Evolutionary conservation across 2,113 vertebrate genomes (phyloP), one percentile per base, ranked within the genome.

Genomic region (Stercorarius parasiticus): DNA sequence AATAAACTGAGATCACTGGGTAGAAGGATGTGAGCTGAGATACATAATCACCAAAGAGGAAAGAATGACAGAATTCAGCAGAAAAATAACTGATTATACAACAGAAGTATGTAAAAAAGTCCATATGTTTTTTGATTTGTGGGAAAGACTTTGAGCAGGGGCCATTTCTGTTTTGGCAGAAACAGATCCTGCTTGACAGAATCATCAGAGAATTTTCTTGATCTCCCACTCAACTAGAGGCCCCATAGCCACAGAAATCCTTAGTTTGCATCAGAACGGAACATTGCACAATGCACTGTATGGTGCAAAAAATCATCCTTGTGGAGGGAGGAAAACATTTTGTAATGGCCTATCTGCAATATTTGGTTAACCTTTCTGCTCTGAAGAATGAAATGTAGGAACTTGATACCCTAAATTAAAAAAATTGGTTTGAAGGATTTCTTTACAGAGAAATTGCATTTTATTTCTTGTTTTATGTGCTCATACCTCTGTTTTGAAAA

Each of bases 401-500:
- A 45, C 20, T 5, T 34, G 22, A 76, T 76, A 76, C 2, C 6
- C 19, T 66, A 50, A 61, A 70, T 73, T 55, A 22, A 65, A 72
- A 29, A 82, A 50, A 40, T 6, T 4, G 11, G 32, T 69, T 78
- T 55, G 25, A 84, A 90, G 13, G 6, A 15, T 80, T 89, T 80
- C 86, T 84, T 89, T 59, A 45, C 77, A 82, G 38, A 94, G 40
- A 93, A 92, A 50, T 45, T 89, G 6, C 40, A 47, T 92, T 92
- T 90, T 85, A 86, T 90, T 85, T 95, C 78, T 79, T 62, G 38
- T 43, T 97, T 91, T 91, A 87, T 93, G n/a, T 85, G n/a, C 23
- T 96, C 40, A 38, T 53, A 78, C 30, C 23, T 90, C 65, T 52
- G 55, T 82, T 96, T 92, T 82, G 53, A 95, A 96, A 97, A 95